phyloP scores from a whole-genome alignment of 2,888 invertebrate genomes.

The Cylloceria caligata region DNA sequence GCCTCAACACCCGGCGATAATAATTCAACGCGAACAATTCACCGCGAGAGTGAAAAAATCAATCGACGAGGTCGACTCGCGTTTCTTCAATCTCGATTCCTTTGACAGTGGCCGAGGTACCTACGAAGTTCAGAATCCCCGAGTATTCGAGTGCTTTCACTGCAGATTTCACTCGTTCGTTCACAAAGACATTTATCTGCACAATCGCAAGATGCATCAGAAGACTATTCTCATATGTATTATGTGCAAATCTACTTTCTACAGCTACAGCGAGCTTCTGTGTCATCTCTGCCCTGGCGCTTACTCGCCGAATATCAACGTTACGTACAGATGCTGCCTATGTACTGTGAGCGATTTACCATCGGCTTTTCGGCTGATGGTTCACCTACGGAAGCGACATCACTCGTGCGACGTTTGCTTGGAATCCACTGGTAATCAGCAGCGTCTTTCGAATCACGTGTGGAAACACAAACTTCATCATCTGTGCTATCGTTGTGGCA shows the following conservation, averaged over 20 bases:
- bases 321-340: constrained; percentile 93
- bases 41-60: constrained; percentile 88
- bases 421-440: constrained; percentile 92
- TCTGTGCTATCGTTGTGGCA: constrained; percentile 94
- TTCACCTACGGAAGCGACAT: constrained; percentile 93
- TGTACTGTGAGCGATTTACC: constrained; percentile 92
- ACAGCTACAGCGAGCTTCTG: constrained; percentile 93
- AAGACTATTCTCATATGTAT: constrained; percentile 93
- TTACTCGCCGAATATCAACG: constrained; percentile 88
- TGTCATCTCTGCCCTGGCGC: constrained; percentile 95
- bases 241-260: constrained; percentile 95
- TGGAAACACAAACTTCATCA: constrained; percentile 96
- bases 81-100: constrained; percentile 90
- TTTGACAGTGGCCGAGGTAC: constrained; percentile 88
- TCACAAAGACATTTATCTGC: constrained; percentile 94
- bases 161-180: constrained; percentile 91
- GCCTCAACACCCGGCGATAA: constrained; percentile 83
- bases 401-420: constrained; percentile 95
- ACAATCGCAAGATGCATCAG: constrained; percentile 94
- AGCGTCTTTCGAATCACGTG: constrained; percentile 93
- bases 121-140: constrained; percentile 86
- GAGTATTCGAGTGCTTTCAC: constrained; percentile 94
- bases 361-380: constrained; percentile 95
- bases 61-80: constrained; percentile 87
- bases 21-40: constrained; percentile 85